Base-by-base conservation (phyloP, 2,113 vertebrate genomes). In the Crotalus viridis region DNA sequence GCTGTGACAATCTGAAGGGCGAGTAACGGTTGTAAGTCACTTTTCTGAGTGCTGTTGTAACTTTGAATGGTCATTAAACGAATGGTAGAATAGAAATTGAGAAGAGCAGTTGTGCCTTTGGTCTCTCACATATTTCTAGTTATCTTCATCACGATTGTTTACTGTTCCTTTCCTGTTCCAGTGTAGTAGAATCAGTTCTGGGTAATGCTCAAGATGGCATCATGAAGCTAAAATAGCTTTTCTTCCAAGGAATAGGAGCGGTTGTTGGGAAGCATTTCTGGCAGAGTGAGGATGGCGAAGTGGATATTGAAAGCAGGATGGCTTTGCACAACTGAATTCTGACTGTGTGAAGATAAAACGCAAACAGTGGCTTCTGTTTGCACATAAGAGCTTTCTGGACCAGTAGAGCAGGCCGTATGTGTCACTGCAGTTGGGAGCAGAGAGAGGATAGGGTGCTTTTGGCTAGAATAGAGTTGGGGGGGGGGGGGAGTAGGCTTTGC, bases 151-250 rank as follows among this genome's bases (percentile, higher is more conserved):
- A 6, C 90, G 95, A 28, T 94, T 95, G 96, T 93, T 97, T 87
- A 51, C 96, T 39, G 93, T 7, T 52, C 93, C 52, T 54, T 96
- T 96, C 93, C 94, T 39, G 95, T 95, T 89, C 85, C 91, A 95
- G 93, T 95, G 95, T 64, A 96, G 95, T 90, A 96, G 95, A 97
- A 97, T 97, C 96, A 89, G 96, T 96, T 97, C 98, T 98, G 98
- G 97, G 98, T 98, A 98, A 98, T 98, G 98, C 98, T 98, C 97
- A 97, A 98, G 96, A 95, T 97, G 69, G 97, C 96, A 97, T 95
- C 90, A 92, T 97, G 97, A 98, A 97, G 96, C 98, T 93, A 97
- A 98, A 97, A 98, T 97, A 96, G 97, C 98, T 96, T 97, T 95
- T 46, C 98, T 98, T 98, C 98, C 98, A 98, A 99, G 97, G 94